Percentiles rank a stretch among this genome's conserved stretches.
phyloP scores from a whole-genome alignment of 35 echinoderm and acorn worm species.

The Hemicentrotus pulcherrimus region DNA sequence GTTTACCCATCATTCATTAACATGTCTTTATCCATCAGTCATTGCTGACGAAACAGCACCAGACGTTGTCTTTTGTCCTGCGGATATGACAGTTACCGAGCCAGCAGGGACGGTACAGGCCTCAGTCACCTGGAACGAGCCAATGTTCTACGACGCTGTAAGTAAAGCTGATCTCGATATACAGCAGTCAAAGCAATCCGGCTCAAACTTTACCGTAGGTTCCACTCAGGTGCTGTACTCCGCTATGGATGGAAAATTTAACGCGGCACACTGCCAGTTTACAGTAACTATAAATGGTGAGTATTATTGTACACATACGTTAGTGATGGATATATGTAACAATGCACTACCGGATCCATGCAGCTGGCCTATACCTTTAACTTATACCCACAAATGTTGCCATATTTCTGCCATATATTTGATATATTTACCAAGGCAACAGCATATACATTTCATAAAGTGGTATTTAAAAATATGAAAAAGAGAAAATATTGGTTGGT shows the following conservation, averaged over 20 bases:
- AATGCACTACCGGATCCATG: neutral
- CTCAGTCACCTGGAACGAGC: neutral
- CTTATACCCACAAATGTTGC: too few species aligned
- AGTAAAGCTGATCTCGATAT: neutral
- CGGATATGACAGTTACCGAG: neutral
- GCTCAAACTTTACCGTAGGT: neutral
- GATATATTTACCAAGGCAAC: too few species aligned
- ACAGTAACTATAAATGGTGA: neutral
- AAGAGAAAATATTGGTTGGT: too few species aligned
- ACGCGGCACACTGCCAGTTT: neutral
- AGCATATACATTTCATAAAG: too few species aligned
- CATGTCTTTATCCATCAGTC: neutral
- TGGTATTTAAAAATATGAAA: too few species aligned
- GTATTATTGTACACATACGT: neutral
- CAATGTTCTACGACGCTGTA: constrained; percentile 6
- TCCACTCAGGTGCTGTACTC: constrained; percentile 19
- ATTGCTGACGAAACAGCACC: neutral
- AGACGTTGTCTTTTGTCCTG: neutral
- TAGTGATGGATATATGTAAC: too few species aligned
- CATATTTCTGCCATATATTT: too few species aligned
- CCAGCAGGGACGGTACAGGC: neutral
- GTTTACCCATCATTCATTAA: too few species aligned
- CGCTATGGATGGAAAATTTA: constrained; percentile 25
- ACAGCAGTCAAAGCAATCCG: neutral
- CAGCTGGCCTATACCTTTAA: too few species aligned